phyloP scores from a whole-genome alignment of 2,113 vertebrate genomes.

The Grus americana region DNA sequence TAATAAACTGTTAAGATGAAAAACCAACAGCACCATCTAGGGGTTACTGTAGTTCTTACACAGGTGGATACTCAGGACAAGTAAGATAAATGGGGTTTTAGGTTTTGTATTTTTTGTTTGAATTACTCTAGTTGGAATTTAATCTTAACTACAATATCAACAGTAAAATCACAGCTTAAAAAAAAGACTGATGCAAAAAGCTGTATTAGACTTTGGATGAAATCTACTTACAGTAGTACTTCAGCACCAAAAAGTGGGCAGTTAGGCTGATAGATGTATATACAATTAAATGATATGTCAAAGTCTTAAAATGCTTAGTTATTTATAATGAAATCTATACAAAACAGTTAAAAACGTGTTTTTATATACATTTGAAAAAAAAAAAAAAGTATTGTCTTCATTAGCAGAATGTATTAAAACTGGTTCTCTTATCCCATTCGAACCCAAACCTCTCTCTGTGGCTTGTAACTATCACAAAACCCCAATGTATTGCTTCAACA shows the following conservation, averaged over 20 bases:
- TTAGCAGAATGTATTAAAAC: slow-evolving; percentile 71
- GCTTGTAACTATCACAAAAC: slow-evolving; percentile 56
- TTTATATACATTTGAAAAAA: slow-evolving; percentile 75
- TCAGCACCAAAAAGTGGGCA: slow-evolving; percentile 78
- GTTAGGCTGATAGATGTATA: slow-evolving; percentile 70
- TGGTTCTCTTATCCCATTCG: neutral
- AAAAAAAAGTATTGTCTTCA: slow-evolving; percentile 61
- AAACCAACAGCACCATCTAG: slow-evolving; percentile 74
- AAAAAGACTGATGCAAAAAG: slow-evolving; percentile 64
- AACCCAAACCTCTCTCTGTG: slow-evolving; percentile 1
- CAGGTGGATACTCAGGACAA: neutral
- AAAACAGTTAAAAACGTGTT: slow-evolving; percentile 79
- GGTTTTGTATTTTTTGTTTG: slow-evolving; percentile 37
- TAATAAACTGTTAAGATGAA: neutral
- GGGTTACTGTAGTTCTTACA: slow-evolving; percentile 22
- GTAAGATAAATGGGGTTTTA: neutral
- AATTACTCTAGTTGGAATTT: slow-evolving; percentile 45
- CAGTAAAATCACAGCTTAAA: slow-evolving; percentile 63
- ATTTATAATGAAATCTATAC: slow-evolving; percentile 83
- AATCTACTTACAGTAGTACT: slow-evolving; percentile 80
- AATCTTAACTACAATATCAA: slow-evolving; percentile 37
- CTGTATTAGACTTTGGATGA: slow-evolving; percentile 72
- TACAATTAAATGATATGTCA: slow-evolving; percentile 72
- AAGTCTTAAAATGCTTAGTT: slow-evolving; percentile 77
- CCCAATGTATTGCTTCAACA: slow-evolving; percentile 67